Base-by-base conservation (phyloP, 2,113 vertebrate species). In the Sinosuthora webbiana region DNA sequence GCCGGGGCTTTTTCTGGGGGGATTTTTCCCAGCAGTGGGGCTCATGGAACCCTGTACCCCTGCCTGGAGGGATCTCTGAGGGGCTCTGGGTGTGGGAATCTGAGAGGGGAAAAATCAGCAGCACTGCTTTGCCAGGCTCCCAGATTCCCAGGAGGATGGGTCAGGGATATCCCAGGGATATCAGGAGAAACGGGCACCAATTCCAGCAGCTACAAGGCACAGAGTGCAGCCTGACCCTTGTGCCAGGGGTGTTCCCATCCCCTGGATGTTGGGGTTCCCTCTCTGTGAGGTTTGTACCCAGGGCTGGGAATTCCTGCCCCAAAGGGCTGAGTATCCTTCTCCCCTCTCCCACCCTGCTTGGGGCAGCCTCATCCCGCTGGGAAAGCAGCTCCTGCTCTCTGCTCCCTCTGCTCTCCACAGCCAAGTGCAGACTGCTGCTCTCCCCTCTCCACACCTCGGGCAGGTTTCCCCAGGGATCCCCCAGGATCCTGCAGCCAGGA, bases 321-420 rank as follows among this genome's bases (percentile, higher is more conserved):
- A 68, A 64, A 42, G 30, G 33, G 11, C 7, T 0, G 0, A 18
- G 17, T 3, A 6, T 5, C 18, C 63, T 22, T 22, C 21, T 47
- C 23, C 21, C 18, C 35, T 84, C 45, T n/a, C 41, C 23, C 52
- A 37, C 22, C 24, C 44, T 42, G 33, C 49, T 12, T 28, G 41
- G 53, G 23, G 37, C 69, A 62, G 37, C 25, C 53, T 15, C 37
- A 22, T 25, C 42, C 47, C 0, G 0, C 68, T n/a, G 2, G 22
- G 65, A 49, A 77, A 75, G 16, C 69, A 67, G 10, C 71, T 84
- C 55, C 78, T 81, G 41, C 39, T 50, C 19, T 28, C 31, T 78
- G 56, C 20, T 59, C 4, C 19, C 22, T 70, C 22, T 30, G 6
- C 1, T 62, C 44, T 20, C 41, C 75, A 7, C 37, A n/a, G 13